Evolutionary conservation across 2,113 vertebrate species (phyloP).

Genomic region (Ophthalmolycus amberensis): DNA sequence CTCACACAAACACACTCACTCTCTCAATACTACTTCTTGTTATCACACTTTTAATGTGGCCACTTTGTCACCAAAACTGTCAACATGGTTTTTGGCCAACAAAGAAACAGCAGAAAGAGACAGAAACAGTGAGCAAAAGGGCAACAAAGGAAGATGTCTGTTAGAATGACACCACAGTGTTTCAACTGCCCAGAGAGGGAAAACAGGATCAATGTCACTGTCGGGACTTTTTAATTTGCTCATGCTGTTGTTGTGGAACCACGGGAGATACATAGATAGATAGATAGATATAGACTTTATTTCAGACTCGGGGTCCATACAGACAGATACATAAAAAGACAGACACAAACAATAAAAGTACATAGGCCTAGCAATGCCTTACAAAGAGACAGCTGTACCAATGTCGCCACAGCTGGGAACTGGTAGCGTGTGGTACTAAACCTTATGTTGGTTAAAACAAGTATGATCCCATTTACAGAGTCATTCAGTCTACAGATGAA

Average conservation of each 20-base stretch:
- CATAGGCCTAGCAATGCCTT: no score
- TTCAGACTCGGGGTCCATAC: no score
- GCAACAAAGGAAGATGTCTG: constrained; percentile 63
- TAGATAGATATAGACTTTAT: no score
- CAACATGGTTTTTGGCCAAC: constrained; percentile 18
- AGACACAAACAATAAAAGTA: no score
- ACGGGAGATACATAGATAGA: no score
- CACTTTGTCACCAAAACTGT: constrained; percentile 54
- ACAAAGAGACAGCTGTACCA: no score
- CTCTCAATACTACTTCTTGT: constrained; percentile 37
- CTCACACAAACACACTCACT: constrained; percentile 23
- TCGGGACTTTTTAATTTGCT: constrained; percentile 69
- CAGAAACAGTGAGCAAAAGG: constrained; percentile 31
- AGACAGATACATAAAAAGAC: no score
- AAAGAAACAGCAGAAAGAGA: constrained; percentile 22
- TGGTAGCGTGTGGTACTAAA: no score
- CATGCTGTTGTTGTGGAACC: constrained; percentile 59
- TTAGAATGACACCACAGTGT: constrained; percentile 36
- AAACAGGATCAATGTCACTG: constrained; percentile 69
- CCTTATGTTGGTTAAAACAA: no score
- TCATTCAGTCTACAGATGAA: no score
- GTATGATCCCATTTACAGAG: no score
- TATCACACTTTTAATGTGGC: constrained; percentile 52
- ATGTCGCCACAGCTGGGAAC: no score
- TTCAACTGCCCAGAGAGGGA: constrained; percentile 63